A percentile compares a stretch with the other conserved stretches of the same genome.
phyloP scores from a whole-genome alignment of 2,888 invertebrate species.

The Nomada fucata region DNA sequence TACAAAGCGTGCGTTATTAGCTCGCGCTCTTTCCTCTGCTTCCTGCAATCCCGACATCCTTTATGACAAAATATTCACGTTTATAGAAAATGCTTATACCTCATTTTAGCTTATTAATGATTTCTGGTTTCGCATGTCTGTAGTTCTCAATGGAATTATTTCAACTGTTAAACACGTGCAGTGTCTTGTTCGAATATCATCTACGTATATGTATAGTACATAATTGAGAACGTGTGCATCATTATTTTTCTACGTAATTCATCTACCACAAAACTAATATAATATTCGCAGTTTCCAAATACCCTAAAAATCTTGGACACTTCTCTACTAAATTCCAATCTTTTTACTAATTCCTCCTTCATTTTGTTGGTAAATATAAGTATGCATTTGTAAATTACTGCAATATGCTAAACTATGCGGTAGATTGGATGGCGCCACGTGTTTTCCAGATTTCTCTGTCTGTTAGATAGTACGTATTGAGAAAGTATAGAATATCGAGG shows the following conservation, averaged over 20 bases:
- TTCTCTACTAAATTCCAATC: background rate
- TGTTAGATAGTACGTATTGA: constrained; percentile 6
- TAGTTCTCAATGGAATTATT: background rate
- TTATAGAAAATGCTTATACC: background rate
- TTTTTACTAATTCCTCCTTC: background rate
- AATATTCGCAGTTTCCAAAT: background rate
- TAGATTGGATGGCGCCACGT: constrained; percentile 61
- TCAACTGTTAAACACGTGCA: constrained; percentile 25
- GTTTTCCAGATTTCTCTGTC: constrained; percentile 22
- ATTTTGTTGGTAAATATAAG: background rate
- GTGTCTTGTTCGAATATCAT: background rate
- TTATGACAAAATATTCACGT: background rate
- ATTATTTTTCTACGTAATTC: background rate
- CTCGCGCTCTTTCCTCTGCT: constrained; percentile 55
- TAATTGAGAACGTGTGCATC: too few species aligned
- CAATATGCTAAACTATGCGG: constrained; percentile 40
- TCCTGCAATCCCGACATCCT: constrained; percentile 32
- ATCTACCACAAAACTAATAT: background rate
- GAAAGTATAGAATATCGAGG: constrained; percentile 56
- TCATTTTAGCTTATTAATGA: background rate
- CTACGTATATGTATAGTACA: too few species aligned
- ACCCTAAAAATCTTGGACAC: too few species aligned
- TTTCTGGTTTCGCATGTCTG: background rate
- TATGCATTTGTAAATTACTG: background rate
- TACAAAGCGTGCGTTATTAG: constrained; percentile 84